These are phyloP conservation scores for Yponomeuta cagnagella DNA, from an alignment of 2,888 invertebrate genomes.

Conservation along the genomic window DNA sequence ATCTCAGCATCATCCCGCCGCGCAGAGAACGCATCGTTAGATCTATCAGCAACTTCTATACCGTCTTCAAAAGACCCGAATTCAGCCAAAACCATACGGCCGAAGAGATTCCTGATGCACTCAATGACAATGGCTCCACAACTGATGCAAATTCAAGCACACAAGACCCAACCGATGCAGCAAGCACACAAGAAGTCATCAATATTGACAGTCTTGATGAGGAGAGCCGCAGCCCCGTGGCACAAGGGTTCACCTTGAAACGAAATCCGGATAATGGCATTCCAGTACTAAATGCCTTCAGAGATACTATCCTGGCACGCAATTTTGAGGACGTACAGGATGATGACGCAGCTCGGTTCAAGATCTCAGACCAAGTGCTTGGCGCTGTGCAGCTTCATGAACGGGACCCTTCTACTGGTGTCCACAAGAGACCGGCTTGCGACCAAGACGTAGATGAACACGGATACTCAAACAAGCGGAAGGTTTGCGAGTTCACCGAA, in stretches of 20 bases:
- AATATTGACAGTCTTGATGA: background rate
- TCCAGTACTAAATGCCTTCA: background rate
- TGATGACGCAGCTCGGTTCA: background rate
- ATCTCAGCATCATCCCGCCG: slow-evolving; percentile 49
- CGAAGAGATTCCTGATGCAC: background rate
- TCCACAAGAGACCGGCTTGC: background rate
- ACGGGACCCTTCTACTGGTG: background rate
- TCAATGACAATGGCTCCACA: background rate
- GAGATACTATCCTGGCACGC: background rate
- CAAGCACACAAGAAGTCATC: background rate
- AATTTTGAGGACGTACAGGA: background rate
- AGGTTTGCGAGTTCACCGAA: slow-evolving; percentile 18
- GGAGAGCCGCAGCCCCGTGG: background rate
- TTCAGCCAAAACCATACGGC: background rate
- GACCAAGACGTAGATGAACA: slow-evolving; percentile 25
- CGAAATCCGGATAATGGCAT: background rate
- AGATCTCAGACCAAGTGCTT: slow-evolving; percentile 9
- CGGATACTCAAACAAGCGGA: slow-evolving; percentile 27
- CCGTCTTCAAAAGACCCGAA: slow-evolving; percentile 33
- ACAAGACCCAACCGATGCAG: background rate
- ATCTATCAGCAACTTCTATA: slow-evolving; percentile 54
- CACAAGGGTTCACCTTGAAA: background rate
- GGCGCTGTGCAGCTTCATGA: slow-evolving; percentile 5
- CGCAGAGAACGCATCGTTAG: slow-evolving; percentile 48
- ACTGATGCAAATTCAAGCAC: background rate